Conservation (phyloP, 2,888 invertebrate genomes). For the Tryphoninae sp. region DNA sequence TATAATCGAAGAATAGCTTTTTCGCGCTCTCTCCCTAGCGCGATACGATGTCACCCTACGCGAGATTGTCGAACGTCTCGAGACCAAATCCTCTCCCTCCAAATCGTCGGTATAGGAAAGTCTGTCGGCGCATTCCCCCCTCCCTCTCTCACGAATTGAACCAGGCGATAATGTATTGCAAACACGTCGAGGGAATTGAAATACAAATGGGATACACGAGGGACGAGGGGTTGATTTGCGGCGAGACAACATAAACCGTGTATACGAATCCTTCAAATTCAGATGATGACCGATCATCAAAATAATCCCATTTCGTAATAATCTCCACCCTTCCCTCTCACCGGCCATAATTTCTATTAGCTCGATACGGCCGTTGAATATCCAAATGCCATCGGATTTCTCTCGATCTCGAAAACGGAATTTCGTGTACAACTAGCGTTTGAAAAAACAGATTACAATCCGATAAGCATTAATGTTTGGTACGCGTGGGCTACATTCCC, state of each 20-base stretch:
- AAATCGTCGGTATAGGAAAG: constrained; percentile 14
- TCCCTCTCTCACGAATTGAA: not conserved
- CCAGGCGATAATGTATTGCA: constrained; percentile 5
- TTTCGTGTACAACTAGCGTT: not conserved
- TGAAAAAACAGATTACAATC: constrained; percentile 3
- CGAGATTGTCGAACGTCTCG: constrained; percentile 2
- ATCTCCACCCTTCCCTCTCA: too few relatives aligned
- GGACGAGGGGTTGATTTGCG: too few relatives aligned
- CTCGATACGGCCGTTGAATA: too few relatives aligned
- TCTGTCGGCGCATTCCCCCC: constrained; percentile 24
- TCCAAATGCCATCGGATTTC: too few relatives aligned
- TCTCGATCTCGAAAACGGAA: not conserved
- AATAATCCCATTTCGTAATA: too few relatives aligned
- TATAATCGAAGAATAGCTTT: constrained; percentile 51
- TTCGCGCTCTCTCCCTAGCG: constrained; percentile 12
- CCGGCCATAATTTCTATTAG: too few relatives aligned
- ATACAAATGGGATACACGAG: not conserved
- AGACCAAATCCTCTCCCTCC: constrained; percentile 6
- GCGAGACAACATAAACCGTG: too few relatives aligned
- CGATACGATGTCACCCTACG: constrained; percentile 26
- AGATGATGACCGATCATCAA: too few relatives aligned
- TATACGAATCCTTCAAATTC: too few relatives aligned
- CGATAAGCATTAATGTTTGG: constrained; percentile 16
- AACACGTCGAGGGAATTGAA: constrained; percentile 29
- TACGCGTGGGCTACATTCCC: constrained; percentile 7